phyloP scores from a whole-genome alignment of 1,140 invertebrate genomes.

The Geopemphigus sp. region DNA sequence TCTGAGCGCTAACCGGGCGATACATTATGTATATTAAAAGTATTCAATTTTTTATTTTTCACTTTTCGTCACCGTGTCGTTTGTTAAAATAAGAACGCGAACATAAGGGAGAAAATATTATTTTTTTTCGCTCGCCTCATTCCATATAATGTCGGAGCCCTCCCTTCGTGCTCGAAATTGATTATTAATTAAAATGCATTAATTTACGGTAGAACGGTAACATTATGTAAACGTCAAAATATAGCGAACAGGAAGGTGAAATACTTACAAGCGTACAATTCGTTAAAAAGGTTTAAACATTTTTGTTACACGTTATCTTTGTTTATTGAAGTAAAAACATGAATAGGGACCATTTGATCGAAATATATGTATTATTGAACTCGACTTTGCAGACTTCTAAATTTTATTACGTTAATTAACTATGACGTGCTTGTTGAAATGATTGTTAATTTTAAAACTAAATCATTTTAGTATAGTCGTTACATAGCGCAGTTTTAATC shows the following conservation, averaged over 20 bases:
- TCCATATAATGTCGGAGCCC: too few species aligned
- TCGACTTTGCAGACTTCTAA: too few species aligned
- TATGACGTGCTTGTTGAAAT: too few species aligned
- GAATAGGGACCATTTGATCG: not conserved
- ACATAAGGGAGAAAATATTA: slow-evolving; percentile 2
- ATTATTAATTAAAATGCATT: slow-evolving; percentile 23
- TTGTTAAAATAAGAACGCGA: not conserved
- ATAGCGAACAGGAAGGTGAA: not conserved
- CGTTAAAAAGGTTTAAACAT: not conserved
- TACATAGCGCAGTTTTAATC: too few species aligned
- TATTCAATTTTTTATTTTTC: slow-evolving; percentile 5
- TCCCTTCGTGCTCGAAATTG: not conserved
- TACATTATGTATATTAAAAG: slow-evolving; percentile 1
- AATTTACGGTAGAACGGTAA: not conserved
- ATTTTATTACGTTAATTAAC: too few species aligned
- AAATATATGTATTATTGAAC: too few species aligned
- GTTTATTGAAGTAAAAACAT: not conserved
- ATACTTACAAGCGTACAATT: not conserved
- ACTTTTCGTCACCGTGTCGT: not conserved
- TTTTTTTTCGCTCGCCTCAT: not conserved
- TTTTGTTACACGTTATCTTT: not conserved
- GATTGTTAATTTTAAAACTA: too few species aligned
- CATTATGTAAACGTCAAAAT: slow-evolving; percentile 17
- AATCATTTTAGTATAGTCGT: too few species aligned
- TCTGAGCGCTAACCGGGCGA: not conserved